A percentile compares a stretch with the other conserved stretches of the same genome.
Conservation (phyloP, 2,888 invertebrate genomes). For the Diabrotica balteata region DNA sequence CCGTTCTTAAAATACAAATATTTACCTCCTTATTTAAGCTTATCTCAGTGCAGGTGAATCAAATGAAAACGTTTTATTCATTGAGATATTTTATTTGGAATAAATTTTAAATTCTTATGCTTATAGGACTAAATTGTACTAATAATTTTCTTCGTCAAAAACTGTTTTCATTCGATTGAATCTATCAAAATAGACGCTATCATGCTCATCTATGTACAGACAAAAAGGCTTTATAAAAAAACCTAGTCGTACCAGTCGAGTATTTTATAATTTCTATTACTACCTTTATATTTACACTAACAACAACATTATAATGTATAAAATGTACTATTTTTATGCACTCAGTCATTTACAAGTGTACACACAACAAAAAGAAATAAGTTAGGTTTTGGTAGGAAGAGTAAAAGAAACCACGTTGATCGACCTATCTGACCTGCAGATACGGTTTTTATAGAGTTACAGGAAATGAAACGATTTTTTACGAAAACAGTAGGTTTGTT, state of each 20-base stretch:
- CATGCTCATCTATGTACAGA: constrained; percentile 43
- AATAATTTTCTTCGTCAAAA: constrained; percentile 24
- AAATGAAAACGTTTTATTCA: constrained; percentile 18
- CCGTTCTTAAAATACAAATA: constrained; percentile 29
- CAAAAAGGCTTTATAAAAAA: constrained; percentile 51
- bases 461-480: no score
- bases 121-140: constrained; percentile 37
- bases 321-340: constrained; percentile 48
- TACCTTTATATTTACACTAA: constrained; percentile 52
- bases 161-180: constrained; percentile 21
- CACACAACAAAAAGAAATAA: constrained; percentile 5
- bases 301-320: constrained; percentile 52
- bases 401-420: neutral
- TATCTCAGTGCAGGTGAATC: constrained; percentile 26
- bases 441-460: neutral
- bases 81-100: constrained; percentile 12
- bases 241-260: constrained; percentile 52
- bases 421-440: constrained; percentile 6
- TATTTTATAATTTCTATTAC: constrained; percentile 45
- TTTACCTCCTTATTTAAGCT: constrained; percentile 34
- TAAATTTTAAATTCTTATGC: constrained; percentile 13
- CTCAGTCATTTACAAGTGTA: constrained; percentile 46
- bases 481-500: no score
- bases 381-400: neutral
- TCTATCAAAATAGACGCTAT: constrained; percentile 16